Evolutionary conservation across 2,113 vertebrate genomes (phyloP).

Genomic region (Hyla sarda): DNA sequence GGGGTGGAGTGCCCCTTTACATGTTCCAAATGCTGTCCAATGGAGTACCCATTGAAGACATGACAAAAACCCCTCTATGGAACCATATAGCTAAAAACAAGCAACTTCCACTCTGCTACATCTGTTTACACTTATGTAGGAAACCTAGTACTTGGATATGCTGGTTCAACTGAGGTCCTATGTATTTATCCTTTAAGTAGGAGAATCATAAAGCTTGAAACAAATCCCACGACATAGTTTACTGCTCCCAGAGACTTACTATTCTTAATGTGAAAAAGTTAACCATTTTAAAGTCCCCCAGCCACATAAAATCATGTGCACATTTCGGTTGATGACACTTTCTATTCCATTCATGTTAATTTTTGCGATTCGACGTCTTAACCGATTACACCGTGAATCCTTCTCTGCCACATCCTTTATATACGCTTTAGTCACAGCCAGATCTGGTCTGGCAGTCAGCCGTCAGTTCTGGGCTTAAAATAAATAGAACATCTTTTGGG

Average conservation of each 20-base stretch:
- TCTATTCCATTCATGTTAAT: slow-evolving; percentile 15
- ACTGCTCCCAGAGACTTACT: background rate
- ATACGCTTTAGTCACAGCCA: background rate
- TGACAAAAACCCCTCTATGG: background rate
- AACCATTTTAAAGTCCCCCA: background rate
- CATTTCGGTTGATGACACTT: slow-evolving; percentile 38
- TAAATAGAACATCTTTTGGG: slow-evolving; percentile 52
- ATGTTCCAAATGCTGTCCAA: too few species aligned
- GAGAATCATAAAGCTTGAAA: background rate
- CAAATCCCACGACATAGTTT: background rate
- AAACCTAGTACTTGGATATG: background rate
- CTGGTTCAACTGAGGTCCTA: background rate
- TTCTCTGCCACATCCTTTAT: slow-evolving; percentile 41
- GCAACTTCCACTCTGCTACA: background rate
- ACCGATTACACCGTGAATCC: slow-evolving; percentile 29
- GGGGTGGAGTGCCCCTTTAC: too few species aligned
- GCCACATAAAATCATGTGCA: background rate
- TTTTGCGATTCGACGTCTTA: slow-evolving; percentile 6
- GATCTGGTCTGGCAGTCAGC: slow-evolving; percentile 19
- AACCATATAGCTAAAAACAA: background rate
- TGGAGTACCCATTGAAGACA: too few species aligned
- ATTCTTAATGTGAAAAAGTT: background rate
- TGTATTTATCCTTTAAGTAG: background rate
- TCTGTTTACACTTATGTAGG: background rate
- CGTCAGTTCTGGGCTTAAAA: slow-evolving; percentile 16